Evolutionary conservation across 2,888 invertebrate species (phyloP), one percentile per base, ranked within the genome.

Genomic region (Icerya purchasi): DNA sequence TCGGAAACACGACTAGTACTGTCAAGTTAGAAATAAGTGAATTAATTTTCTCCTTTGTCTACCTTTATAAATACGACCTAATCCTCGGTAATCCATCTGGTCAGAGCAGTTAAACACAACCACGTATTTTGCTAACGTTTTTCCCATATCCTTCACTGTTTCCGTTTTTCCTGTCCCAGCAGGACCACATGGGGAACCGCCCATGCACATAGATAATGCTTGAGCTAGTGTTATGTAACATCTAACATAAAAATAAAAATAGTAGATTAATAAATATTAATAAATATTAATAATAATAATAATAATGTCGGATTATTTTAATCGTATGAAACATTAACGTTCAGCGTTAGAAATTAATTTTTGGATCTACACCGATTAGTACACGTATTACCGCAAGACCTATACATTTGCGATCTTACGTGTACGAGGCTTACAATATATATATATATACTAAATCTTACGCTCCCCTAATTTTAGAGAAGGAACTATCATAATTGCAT

Each of bases 151-250:
- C 72, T 96, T 96, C 1, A 90, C 90, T 0, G 94, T 93, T 74
- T 96, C 96, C 0, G 96, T 96, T 75, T 96, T 96, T 3, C 96
- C 96, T 0, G 94, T 96, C n/a, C 94, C 94, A 0, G 94, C 94
- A 1, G 94, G 94, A 0, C 96, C 94, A 66, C 93, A 92, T 0
- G 94, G 94, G 19, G 91, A 89, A 0, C 93, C 93, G 19, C 94
- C 96, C 85, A 94, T 88, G 64, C 92, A 89, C 83, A 94, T 87
- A 0, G 90, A 86, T 62, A 96, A 73, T 0, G 96, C 94, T 75
- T 96, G 96, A 0, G 94, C 90, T 60, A 96, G 74, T 0, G 96
- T 96, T 67, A 96, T 96, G 73, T 96, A 96, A 73, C 96, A 96
- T 69, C 94, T 91, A 71, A 57, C 66, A 65, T 58, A 59, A 64